phyloP scores from a whole-genome alignment of 2,113 vertebrate species.

The Nannobrachium achirus region DNA sequence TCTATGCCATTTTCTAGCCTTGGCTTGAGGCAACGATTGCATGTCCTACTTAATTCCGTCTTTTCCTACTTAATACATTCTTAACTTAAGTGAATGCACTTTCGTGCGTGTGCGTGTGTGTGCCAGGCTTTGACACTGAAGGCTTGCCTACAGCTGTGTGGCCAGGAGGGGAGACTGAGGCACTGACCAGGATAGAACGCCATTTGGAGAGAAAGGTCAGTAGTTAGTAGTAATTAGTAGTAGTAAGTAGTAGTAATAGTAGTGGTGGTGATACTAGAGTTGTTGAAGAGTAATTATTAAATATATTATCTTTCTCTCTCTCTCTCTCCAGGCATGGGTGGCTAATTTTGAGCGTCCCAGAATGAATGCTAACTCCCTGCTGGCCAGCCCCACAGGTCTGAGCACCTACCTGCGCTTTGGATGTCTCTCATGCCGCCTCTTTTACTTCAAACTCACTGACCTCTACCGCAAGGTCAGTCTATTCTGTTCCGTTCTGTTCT shows the following conservation, averaged over 20 bases:
- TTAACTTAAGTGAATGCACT: no score
- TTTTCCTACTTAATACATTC: no score
- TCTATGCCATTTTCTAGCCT: no score
- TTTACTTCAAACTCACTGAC: conserved; percentile 83
- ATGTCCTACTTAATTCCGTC: no score
- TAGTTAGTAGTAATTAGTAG: neutral
- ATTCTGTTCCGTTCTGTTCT: no score
- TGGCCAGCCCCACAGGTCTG: conserved; percentile 81
- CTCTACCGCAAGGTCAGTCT: conserved; percentile 77
- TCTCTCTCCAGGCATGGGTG: conserved; percentile 78
- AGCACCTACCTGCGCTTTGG: conserved; percentile 83
- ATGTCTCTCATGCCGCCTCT: conserved; percentile 81
- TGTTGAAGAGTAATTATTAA: no score
- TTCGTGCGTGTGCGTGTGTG: neutral
- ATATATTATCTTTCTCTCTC: neutral
- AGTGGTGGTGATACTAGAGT: no score
- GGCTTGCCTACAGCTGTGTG: conserved; percentile 78
- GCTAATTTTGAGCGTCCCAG: conserved; percentile 82
- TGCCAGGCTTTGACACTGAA: conserved; percentile 79
- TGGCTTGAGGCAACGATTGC: no score
- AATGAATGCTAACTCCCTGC: conserved; percentile 82
- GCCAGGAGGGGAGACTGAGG: conserved; percentile 81
- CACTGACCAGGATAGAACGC: conserved; percentile 80
- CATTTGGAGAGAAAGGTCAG: conserved; percentile 81
- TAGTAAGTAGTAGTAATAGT: no score